Evolutionary conservation across 1,140 invertebrate genomes (phyloP).

Genomic region (Pachypeltis micranthus): DNA sequence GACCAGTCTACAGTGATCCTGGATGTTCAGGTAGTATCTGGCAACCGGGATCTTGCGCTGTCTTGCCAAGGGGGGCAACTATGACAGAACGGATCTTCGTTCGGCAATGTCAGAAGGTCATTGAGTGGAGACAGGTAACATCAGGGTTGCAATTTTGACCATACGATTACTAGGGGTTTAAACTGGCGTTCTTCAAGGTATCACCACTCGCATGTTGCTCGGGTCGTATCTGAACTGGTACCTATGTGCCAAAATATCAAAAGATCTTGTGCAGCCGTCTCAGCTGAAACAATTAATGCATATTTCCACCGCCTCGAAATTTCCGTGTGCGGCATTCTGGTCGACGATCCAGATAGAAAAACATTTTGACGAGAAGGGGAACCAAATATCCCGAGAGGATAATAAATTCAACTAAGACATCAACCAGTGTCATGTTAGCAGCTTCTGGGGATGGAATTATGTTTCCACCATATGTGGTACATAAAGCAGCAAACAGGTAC

Average conservation of each 20-base stretch:
- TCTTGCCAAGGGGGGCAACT: too few species aligned
- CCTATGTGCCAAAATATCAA: not conserved
- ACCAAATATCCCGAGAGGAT: constrained; percentile 27
- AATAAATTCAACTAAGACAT: constrained; percentile 24
- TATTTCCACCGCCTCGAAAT: not conserved
- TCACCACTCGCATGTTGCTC: too few species aligned
- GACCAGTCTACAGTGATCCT: too few species aligned
- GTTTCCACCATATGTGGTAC: constrained; percentile 25
- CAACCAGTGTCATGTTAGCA: constrained; percentile 25
- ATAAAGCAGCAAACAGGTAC: constrained; percentile 15
- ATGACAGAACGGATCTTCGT: too few species aligned
- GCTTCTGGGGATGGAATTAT: constrained; percentile 23
- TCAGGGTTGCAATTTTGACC: too few species aligned
- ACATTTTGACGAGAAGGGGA: constrained; percentile 23
- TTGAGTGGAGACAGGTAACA: too few species aligned
- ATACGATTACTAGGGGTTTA: too few species aligned
- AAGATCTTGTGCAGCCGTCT: not conserved
- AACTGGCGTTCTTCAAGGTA: too few species aligned
- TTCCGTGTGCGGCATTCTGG: not conserved
- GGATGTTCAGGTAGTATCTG: too few species aligned
- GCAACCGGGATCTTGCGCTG: too few species aligned
- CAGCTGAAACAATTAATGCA: not conserved
- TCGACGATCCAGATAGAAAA: constrained; percentile 27
- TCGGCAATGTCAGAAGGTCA: too few species aligned
- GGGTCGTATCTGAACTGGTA: too few species aligned